A percentile compares a stretch with the other conserved stretches of the same genome.
Evolutionary conservation across 2,797 vertebrate genomes (phyloP).

Genomic region (Falco naumanni): DNA sequence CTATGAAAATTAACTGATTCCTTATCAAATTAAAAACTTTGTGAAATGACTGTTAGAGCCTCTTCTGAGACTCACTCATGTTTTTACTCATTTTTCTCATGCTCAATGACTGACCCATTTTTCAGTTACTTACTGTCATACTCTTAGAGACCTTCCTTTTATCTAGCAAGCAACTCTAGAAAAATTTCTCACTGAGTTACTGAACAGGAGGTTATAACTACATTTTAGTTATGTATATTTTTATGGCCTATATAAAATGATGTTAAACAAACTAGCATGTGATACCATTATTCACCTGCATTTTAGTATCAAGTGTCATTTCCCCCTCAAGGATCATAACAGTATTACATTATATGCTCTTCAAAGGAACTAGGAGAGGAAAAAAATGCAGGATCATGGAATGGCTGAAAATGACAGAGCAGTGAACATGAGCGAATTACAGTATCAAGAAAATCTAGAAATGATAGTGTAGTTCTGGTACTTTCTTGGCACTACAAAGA

Average conservation of each 20-base stretch:
- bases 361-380: background rate
- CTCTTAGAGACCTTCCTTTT: background rate
- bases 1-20: background rate
- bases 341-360: accelerated
- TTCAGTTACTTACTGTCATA: background rate
- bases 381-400: background rate
- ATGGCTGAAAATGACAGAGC: background rate
- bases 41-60: background rate
- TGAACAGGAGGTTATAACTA: background rate
- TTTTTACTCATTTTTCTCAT: background rate
- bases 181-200: background rate
- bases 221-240: background rate
- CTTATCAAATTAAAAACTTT: background rate
- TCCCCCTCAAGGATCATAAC: background rate
- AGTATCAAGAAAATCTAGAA: background rate
- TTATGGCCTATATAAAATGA: background rate
- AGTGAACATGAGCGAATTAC: background rate
- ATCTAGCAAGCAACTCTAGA: background rate
- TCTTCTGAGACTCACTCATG: background rate
- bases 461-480: background rate
- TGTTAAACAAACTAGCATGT: background rate
- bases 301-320: background rate
- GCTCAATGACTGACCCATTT: background rate
- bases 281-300: background rate
- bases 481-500: background rate